phyloP scores from a whole-genome alignment of 1,140 invertebrate genomes.

The Drosophila malerkotliana region DNA sequence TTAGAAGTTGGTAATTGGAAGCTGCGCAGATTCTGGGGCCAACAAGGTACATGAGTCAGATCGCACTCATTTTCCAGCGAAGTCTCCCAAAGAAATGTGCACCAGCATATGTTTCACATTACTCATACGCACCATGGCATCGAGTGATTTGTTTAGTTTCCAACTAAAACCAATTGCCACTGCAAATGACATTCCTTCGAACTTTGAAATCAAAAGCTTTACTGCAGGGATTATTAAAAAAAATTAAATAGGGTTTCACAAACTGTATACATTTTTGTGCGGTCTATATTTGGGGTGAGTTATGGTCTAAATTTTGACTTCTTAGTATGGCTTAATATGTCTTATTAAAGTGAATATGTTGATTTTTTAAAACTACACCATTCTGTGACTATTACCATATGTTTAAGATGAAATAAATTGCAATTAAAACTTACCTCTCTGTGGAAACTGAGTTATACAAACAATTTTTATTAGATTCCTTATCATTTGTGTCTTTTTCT shows the following conservation, averaged over 20 bases:
- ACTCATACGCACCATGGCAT: constrained; percentile 67
- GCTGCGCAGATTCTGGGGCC: constrained; percentile 71
- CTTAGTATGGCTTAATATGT: no score
- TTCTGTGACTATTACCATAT: no score
- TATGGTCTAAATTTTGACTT: no score
- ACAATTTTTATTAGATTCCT: no score
- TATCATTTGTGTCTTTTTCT: constrained; percentile 3
- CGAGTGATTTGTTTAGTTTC: constrained; percentile 32
- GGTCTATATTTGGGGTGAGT: no score
- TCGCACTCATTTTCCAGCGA: constrained; percentile 22
- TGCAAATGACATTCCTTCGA: constrained; percentile 27
- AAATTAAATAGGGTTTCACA: neutral
- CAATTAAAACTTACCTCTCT: no score
- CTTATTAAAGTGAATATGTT: no score
- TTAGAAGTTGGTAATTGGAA: constrained; percentile 65
- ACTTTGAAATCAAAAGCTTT: neutral
- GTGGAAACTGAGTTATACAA: no score
- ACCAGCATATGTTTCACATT: constrained; percentile 57
- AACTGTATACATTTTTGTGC: no score
- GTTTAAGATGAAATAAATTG: no score
- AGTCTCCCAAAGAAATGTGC: constrained; percentile 49
- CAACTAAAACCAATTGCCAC: constrained; percentile 38
- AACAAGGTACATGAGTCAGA: constrained; percentile 33
- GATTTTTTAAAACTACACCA: no score
- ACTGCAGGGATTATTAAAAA: neutral